Evolutionary conservation across 2,888 invertebrate species (phyloP).

Genomic region (Dioctria linearis): DNA sequence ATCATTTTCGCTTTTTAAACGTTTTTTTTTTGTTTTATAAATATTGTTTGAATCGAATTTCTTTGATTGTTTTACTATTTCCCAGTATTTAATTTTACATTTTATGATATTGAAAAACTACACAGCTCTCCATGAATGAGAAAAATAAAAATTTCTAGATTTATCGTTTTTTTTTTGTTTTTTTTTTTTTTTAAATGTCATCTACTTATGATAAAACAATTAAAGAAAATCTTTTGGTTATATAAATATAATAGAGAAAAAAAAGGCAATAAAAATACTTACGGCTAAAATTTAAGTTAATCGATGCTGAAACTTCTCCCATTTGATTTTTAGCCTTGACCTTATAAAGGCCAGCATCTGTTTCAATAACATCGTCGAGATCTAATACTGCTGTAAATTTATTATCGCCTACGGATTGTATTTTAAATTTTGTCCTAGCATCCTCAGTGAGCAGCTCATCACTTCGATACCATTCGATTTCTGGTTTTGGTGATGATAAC

Average conservation of each 20-base stretch:
- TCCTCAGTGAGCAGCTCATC: conserved; percentile 89
- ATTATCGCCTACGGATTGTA: conserved; percentile 87
- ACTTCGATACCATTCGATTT: conserved; percentile 93
- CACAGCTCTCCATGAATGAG: too few species aligned
- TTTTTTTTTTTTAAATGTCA: too few species aligned
- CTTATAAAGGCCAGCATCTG: conserved; percentile 96
- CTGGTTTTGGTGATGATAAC: conserved; percentile 88
- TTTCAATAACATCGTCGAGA: conserved; percentile 96
- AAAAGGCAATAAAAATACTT: conserved; percentile 73
- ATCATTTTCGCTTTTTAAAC: too few species aligned
- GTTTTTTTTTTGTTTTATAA: too few species aligned
- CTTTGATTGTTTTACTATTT: too few species aligned
- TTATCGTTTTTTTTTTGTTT: too few species aligned
- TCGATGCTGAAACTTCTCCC: conserved; percentile 97
- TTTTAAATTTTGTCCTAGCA: conserved; percentile 88
- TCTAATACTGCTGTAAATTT: conserved; percentile 93
- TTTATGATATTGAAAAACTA: too few species aligned
- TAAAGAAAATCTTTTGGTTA: background rate
- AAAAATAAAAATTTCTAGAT: too few species aligned
- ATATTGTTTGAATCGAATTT: too few species aligned
- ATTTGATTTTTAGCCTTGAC: conserved; percentile 97
- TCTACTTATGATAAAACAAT: too few species aligned
- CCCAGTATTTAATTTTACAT: too few species aligned
- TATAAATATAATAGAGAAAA: conserved; percentile 44
- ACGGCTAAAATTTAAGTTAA: conserved; percentile 98